Percentiles rank a stretch among this genome's conserved stretches.
Conservation (phyloP, 1,140 invertebrate species). For the Nasonia giraulti region DNA sequence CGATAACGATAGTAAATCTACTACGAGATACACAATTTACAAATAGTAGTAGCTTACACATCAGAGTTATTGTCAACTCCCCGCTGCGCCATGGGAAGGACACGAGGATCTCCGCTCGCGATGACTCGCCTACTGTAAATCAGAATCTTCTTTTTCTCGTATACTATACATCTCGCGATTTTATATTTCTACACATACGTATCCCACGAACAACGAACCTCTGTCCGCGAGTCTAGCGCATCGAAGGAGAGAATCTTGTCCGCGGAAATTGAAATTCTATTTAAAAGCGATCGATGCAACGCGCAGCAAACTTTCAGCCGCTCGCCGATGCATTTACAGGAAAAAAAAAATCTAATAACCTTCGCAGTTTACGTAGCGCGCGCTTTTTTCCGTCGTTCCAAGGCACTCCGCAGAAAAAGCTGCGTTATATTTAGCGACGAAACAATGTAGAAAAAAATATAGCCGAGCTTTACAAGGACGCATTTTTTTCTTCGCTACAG, state of each 20-base stretch:
- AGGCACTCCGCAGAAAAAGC: background rate
- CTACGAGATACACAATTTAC: too few species aligned
- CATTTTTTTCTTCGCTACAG: background rate
- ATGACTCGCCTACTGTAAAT: background rate
- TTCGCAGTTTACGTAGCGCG: background rate
- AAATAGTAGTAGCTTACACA: too few species aligned
- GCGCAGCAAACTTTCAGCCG: background rate
- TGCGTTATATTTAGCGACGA: too few species aligned
- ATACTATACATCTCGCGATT: too few species aligned
- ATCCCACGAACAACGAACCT: background rate
- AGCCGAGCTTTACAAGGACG: too few species aligned
- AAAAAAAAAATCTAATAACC: background rate
- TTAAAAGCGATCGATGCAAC: background rate
- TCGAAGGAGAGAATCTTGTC: background rate
- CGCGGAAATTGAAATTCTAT: slow-evolving; percentile 1
- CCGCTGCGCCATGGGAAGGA: too few species aligned
- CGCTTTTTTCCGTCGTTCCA: background rate
- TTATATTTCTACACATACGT: background rate
- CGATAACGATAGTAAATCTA: too few species aligned
- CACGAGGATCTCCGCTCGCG: too few species aligned
- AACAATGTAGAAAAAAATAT: too few species aligned
- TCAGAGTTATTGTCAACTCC: too few species aligned
- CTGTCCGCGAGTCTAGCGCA: background rate
- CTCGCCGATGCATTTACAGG: too few species aligned
- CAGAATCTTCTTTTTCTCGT: too few species aligned